Conservation (phyloP, 2,888 invertebrate species). For the Smittia sp. region DNA sequence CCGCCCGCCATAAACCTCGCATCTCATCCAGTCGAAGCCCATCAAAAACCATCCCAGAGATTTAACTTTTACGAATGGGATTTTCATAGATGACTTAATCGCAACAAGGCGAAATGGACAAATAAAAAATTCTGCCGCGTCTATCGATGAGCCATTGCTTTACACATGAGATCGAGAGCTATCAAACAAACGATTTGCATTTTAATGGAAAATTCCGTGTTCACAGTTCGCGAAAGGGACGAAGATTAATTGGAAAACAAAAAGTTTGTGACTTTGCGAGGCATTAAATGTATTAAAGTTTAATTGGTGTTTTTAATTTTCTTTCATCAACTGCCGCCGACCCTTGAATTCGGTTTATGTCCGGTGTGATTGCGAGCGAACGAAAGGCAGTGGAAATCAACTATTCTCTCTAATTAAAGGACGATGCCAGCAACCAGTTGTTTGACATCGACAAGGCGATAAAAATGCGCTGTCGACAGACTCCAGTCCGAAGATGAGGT, state of each 20-base stretch:
- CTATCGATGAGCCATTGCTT: background rate
- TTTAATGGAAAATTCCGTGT: conserved; percentile 31
- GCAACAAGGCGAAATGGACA: conserved; percentile 19
- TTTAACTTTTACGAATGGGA: conserved; percentile 18
- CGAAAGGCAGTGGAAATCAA: background rate
- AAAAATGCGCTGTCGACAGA: background rate
- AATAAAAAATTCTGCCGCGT: background rate
- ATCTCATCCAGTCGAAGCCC: background rate
- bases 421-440: conserved; percentile 7
- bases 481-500: background rate
- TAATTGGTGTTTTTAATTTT: conserved; percentile 30
- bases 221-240: background rate
- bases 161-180: background rate
- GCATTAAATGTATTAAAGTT: conserved; percentile 35
- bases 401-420: conserved; percentile 36
- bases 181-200: conserved; percentile 34
- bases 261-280: conserved; percentile 24
- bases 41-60: conserved; percentile 5
- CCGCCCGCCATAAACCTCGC: background rate
- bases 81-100: conserved; percentile 27
- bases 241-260: conserved; percentile 36
- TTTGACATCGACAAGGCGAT: conserved; percentile 6
- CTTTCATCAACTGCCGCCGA: conserved; percentile 23
- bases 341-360: conserved; percentile 14
- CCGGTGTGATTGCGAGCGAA: background rate